These are phyloP conservation scores for Cydia splendana DNA, from an alignment of 1,140 invertebrate genomes.

Conservation along the genomic window DNA sequence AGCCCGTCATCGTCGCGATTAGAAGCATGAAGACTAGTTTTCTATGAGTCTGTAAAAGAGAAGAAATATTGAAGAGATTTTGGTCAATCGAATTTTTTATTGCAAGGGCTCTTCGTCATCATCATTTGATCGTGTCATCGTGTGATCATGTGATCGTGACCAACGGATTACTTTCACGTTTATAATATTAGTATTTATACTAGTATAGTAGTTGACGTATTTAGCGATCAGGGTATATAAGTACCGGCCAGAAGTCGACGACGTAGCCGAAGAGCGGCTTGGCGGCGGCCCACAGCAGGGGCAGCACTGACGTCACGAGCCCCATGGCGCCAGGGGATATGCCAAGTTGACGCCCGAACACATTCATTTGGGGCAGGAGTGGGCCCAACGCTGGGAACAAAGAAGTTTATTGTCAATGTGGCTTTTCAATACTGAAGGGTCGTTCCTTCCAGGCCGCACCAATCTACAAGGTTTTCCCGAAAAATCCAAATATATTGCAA, in stretches of 20 bases:
- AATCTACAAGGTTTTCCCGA: no score
- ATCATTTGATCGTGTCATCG: no score
- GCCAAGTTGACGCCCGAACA: conserved; percentile 87
- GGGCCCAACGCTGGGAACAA: conserved; percentile 85
- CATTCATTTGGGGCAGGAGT: conserved; percentile 86
- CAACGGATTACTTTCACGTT: no score
- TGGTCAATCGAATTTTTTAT: not conserved
- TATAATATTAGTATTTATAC: no score
- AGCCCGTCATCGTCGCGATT: conserved; percentile 82
- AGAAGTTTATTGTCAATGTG: no score
- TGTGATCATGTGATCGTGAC: no score
- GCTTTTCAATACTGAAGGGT: no score
- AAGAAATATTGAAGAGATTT: conserved; percentile 18
- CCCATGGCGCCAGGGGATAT: conserved; percentile 87
- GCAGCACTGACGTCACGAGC: conserved; percentile 84
- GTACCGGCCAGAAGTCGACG: conserved; percentile 79
- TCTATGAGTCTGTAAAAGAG: conserved; percentile 78
- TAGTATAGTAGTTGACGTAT: no score
- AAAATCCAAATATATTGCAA: no score
- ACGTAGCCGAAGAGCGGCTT: conserved; percentile 87
- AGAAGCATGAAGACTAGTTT: conserved; percentile 86
- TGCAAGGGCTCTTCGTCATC: no score
- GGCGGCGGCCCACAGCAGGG: conserved; percentile 85
- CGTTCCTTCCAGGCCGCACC: no score
- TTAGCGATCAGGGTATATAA: no score